Conservation (phyloP, 2,888 invertebrate species). For the Pseudococcus jackbeardsleyi region DNA sequence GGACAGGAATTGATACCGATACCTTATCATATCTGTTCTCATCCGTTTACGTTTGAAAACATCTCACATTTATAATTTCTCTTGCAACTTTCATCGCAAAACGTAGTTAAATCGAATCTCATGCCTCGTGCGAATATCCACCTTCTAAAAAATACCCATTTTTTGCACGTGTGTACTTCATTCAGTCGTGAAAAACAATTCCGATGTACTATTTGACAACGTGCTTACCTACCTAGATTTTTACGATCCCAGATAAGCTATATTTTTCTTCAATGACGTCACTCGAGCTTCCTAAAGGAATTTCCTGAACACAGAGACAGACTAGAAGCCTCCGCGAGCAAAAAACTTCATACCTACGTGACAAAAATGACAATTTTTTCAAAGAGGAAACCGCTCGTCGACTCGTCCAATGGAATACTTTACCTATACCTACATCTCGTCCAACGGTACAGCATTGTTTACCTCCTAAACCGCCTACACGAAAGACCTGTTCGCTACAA, state of each 20-base stretch:
- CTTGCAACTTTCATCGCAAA: no score
- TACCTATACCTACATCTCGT: background rate
- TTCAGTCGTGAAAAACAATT: no score
- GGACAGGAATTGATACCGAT: no score
- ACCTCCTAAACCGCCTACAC: background rate
- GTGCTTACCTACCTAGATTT: background rate
- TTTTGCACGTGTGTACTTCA: no score
- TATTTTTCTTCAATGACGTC: background rate
- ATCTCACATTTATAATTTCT: no score
- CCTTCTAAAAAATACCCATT: no score
- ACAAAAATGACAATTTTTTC: background rate
- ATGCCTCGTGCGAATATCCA: no score
- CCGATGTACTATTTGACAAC: no score
- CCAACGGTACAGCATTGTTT: slow-evolving; percentile 36
- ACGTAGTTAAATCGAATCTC: no score
- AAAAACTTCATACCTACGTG: background rate
- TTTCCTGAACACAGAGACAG: background rate
- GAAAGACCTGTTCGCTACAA: background rate
- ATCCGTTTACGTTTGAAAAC: no score
- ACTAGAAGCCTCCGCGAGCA: background rate
- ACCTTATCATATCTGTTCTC: no score
- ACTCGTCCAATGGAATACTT: background rate
- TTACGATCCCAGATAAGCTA: background rate
- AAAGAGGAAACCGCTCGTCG: background rate
- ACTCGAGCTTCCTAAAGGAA: slow-evolving; percentile 27